These are phyloP conservation scores for Belonocnema kinseyi DNA, from an alignment of 1,140 invertebrate genomes.

Conservation along the genomic window DNA sequence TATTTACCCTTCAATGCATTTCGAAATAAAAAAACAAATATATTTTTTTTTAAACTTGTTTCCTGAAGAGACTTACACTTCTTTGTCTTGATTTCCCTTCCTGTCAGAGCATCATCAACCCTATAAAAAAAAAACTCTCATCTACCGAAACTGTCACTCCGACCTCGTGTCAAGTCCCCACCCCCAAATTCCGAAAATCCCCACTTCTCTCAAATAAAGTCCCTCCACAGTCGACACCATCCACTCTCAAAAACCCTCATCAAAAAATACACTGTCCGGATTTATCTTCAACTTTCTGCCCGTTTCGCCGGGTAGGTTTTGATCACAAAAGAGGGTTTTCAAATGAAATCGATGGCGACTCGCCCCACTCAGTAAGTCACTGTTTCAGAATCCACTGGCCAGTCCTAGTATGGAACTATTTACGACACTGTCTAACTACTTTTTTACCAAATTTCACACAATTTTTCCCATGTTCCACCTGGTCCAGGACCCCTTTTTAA, in stretches of 20 bases:
- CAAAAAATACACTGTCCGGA: neutral
- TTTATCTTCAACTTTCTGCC: neutral
- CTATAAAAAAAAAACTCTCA: neutral
- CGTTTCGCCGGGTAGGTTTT: neutral
- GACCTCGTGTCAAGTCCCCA: neutral
- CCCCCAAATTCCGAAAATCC: no score
- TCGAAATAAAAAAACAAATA: no score
- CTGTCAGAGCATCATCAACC: conserved; percentile 13
- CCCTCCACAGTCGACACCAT: neutral
- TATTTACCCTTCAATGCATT: no score
- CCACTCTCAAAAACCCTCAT: neutral
- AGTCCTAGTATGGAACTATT: neutral
- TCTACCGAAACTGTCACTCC: neutral
- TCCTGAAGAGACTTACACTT: neutral
- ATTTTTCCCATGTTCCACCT: conserved; percentile 1
- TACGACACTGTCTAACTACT: neutral
- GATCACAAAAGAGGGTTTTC: neutral
- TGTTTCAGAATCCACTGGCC: neutral
- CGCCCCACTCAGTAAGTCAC: neutral
- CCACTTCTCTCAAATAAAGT: no score
- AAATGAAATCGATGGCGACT: neutral
- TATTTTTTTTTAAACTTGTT: no score
- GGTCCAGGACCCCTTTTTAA: conserved; percentile 16
- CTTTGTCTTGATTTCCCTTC: neutral
- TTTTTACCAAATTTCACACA: neutral